A percentile compares a stretch with the other conserved stretches of the same genome.
Evolutionary conservation across 2,113 vertebrate genomes (phyloP).

Genomic region (Sakesphorus luctuosus): DNA sequence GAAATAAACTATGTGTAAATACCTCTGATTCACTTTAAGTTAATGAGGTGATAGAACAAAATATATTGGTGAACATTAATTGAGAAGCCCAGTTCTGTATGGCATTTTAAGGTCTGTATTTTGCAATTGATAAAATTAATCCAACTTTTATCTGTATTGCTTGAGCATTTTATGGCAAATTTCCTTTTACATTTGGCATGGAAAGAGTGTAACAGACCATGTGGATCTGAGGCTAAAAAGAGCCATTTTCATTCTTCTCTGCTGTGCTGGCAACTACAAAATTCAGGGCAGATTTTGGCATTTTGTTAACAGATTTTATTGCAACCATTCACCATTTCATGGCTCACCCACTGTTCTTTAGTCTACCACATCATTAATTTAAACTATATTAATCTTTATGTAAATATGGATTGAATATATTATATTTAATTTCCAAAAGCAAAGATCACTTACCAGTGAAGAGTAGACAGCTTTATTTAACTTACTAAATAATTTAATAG

Average conservation of each 20-base stretch:
- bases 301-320: slow-evolving; percentile 19
- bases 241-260: neutral
- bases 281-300: slow-evolving; percentile 1
- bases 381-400: neutral
- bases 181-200: neutral
- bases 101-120: neutral
- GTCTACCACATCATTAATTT: slow-evolving; percentile 5
- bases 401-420: neutral
- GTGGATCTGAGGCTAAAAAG: neutral
- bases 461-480: slow-evolving; percentile 11
- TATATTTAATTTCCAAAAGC: neutral
- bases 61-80: neutral
- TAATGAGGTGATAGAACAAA: neutral
- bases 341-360: neutral
- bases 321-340: neutral
- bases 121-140: neutral
- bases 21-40: neutral
- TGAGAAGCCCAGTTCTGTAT: neutral
- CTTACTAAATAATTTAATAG: slow-evolving; percentile 10
- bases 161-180: neutral
- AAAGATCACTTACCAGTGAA: slow-evolving; percentile 7
- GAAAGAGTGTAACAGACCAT: neutral
- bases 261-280: neutral
- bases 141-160: neutral
- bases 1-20: neutral